Percentiles rank a stretch among this genome's conserved stretches.
These are phyloP conservation scores for Syngnathoides biaculeatus DNA, from an alignment of 2,113 vertebrate genomes.

Conservation along the genomic window DNA sequence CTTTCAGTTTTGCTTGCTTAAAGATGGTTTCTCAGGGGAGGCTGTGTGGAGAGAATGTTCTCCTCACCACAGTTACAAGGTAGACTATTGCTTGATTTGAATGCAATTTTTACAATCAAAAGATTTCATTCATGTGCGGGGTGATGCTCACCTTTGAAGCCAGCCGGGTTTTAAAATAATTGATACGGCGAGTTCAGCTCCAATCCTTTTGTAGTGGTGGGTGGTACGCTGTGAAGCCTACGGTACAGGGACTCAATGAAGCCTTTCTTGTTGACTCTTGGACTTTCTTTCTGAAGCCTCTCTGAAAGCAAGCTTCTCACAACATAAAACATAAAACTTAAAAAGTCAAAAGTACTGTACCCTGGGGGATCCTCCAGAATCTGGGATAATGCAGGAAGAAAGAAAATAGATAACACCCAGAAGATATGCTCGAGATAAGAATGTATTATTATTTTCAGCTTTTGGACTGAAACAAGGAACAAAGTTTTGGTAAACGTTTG, in stretches of 20 bases:
- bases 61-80: conserved; percentile 11
- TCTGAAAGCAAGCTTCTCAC: conserved; percentile 24
- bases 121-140: conserved; percentile 7
- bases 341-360: conserved; percentile 1
- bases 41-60: conserved; percentile 4
- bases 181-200: conserved; percentile 14
- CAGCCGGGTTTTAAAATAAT: conserved; percentile 2
- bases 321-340: conserved; percentile 20
- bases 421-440: conserved; percentile 1
- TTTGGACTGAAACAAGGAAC: not conserved
- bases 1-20: conserved; percentile 8
- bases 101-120: conserved; percentile 1
- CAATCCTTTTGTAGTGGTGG: conserved; percentile 13
- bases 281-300: conserved; percentile 23
- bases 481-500: not conserved
- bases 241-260: conserved; percentile 11
- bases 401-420: conserved; percentile 7
- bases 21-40: conserved; percentile 8
- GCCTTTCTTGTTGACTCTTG: conserved; percentile 9
- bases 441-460: conserved; percentile 1
- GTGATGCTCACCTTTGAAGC: conserved; percentile 8
- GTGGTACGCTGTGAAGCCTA: not conserved
- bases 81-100: conserved; percentile 7
- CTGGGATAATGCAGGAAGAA: conserved; percentile 6
- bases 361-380: conserved; percentile 5